Percentiles rank a stretch among this genome's conserved stretches.
These are phyloP conservation scores for Erethizon dorsatum DNA, from an alignment of 2,797 vertebrate genomes.

Conservation along the genomic window DNA sequence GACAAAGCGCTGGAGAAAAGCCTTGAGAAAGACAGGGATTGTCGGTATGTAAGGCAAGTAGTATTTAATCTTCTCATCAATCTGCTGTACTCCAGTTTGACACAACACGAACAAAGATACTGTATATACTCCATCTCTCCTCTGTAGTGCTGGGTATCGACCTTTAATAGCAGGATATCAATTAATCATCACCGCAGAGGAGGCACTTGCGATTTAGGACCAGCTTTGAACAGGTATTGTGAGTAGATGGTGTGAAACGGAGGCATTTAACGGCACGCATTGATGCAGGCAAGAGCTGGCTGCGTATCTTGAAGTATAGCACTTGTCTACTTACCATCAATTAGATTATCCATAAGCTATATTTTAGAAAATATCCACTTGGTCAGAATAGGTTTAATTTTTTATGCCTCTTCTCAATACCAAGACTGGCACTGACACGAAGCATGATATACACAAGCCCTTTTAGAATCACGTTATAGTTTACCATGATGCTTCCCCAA, in stretches of 20 bases:
- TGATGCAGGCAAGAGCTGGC: not conserved
- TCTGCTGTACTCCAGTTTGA: not conserved
- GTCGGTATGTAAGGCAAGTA: not conserved
- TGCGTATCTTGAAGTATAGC: not conserved
- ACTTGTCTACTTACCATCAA: not conserved
- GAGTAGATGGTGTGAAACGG: not conserved
- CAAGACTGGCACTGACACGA: not conserved
- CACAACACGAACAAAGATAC: not conserved
- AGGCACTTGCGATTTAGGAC: not conserved
- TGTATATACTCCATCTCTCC: not conserved
- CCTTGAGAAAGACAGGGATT: not conserved
- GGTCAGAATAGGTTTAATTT: not conserved
- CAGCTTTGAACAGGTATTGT: not conserved
- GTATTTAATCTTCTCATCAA: not conserved
- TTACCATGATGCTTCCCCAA: not conserved
- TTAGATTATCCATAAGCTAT: too few relatives aligned
- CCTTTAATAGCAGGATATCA: not conserved
- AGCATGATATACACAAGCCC: not conserved
- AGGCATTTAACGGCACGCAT: not conserved
- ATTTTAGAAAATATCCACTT: not conserved
- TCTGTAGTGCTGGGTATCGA: not conserved
- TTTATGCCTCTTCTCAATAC: not conserved
- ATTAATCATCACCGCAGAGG: not conserved
- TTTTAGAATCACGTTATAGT: not conserved
- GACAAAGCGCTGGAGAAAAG: not conserved